A percentile compares a stretch with the other conserved stretches of the same genome.
phyloP scores from a whole-genome alignment of 2,113 vertebrate genomes.

The Euleptes europaea region DNA sequence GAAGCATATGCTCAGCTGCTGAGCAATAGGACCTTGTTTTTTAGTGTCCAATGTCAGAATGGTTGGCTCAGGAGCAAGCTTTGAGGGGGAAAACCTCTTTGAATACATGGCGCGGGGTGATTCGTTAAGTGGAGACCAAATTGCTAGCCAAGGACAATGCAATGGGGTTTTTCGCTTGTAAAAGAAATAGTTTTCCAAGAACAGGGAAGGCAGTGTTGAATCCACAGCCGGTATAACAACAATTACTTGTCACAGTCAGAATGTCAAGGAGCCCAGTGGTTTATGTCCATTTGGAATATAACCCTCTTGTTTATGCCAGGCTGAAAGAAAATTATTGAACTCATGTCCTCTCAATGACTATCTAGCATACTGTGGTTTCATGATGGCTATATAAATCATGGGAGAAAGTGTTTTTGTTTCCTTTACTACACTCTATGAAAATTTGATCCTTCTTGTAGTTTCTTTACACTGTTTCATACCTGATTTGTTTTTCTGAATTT shows the following conservation, averaged over 20 bases:
- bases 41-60: neutral
- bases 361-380: neutral
- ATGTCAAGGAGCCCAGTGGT: neutral
- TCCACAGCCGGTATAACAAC: neutral
- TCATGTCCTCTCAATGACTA: neutral
- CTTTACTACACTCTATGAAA: neutral
- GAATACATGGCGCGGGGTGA: neutral
- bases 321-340: neutral
- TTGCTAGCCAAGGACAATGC: too few relatives aligned
- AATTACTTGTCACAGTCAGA: neutral
- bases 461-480: neutral
- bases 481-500: neutral
- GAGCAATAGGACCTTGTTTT: too few relatives aligned
- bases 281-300: constrained; percentile 1
- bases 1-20: too few relatives aligned
- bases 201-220: neutral
- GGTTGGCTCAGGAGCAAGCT: neutral
- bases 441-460: neutral
- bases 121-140: too few relatives aligned
- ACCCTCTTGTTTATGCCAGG: neutral
- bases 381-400: constrained; percentile 5
- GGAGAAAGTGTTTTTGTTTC: neutral
- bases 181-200: neutral
- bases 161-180: neutral
- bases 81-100: neutral